phyloP scores from a whole-genome alignment of 2,113 vertebrate genomes.

The Melospiza georgiana region DNA sequence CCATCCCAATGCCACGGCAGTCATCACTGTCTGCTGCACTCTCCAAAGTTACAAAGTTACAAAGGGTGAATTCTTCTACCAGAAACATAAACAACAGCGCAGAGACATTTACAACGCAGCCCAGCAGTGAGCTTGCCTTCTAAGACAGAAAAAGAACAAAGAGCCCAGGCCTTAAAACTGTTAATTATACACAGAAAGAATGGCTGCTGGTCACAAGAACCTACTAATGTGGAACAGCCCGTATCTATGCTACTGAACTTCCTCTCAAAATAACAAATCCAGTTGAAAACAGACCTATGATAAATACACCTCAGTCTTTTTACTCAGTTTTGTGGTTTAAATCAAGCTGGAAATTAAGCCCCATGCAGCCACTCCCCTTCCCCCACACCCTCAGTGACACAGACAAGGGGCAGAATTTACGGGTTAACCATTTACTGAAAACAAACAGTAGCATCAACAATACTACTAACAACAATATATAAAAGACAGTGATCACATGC shows the following conservation, averaged over 20 bases:
- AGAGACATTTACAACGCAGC: neutral
- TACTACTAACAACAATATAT: neutral
- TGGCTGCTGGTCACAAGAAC: neutral
- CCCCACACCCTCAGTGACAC: neutral
- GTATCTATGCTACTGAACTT: neutral
- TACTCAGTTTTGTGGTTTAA: neutral
- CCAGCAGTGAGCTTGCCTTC: neutral
- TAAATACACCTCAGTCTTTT: neutral
- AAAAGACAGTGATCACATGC: neutral
- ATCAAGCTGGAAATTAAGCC: neutral
- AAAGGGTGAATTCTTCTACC: neutral
- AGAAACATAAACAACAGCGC: neutral
- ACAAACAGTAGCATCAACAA: neutral
- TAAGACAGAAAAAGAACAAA: neutral
- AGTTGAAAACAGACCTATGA: neutral
- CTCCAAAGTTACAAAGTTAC: neutral
- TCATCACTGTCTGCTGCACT: neutral
- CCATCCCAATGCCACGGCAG: neutral
- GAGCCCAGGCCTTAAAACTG: neutral
- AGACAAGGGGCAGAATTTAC: neutral
- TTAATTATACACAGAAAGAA: neutral
- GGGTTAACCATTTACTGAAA: neutral
- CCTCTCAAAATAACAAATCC: neutral
- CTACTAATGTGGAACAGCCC: neutral
- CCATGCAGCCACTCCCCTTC: neutral